Evolutionary conservation across 2,113 vertebrate genomes (phyloP).

Genomic region (Epinephelus fuscoguttatus): DNA sequence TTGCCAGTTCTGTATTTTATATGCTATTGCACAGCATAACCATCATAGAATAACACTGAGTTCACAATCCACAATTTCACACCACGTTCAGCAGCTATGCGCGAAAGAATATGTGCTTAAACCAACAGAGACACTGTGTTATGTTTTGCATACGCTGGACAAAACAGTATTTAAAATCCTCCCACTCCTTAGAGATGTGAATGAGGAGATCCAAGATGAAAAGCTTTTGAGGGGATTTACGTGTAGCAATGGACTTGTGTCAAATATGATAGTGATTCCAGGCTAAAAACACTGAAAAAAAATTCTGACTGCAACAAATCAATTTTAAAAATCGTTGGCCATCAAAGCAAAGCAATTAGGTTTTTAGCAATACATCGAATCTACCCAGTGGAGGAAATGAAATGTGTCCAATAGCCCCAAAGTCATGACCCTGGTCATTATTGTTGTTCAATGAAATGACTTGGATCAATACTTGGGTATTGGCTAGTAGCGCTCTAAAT

Average conservation of each 20-base stretch:
- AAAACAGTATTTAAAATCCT: conserved; percentile 46
- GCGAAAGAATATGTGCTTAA: conserved; percentile 30
- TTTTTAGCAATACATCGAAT: conserved; percentile 13
- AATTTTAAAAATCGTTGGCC: not conserved
- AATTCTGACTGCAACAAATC: conserved; percentile 3
- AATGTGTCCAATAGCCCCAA: conserved; percentile 36
- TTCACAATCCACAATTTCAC: conserved; percentile 65
- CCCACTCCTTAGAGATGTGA: conserved; percentile 38
- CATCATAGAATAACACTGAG: conserved; percentile 36
- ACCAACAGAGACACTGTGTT: conserved; percentile 28
- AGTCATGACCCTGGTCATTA: conserved; percentile 46
- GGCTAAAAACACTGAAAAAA: not conserved
- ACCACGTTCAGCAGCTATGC: conserved; percentile 46
- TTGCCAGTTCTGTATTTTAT: conserved; percentile 45
- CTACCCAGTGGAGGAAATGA: conserved; percentile 11
- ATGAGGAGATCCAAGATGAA: conserved; percentile 12
- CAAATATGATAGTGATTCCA: conserved; percentile 18
- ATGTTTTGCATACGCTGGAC: conserved; percentile 36
- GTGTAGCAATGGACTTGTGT: not conserved
- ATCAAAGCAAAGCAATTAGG: conserved; percentile 34
- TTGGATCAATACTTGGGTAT: conserved; percentile 53
- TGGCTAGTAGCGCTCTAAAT: conserved; percentile 25
- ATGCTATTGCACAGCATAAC: conserved; percentile 30
- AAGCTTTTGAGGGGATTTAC: conserved; percentile 43
- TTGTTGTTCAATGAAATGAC: conserved; percentile 42